These are phyloP conservation scores for Perognathus longimembris DNA, from an alignment of 2,113 vertebrate genomes.

Conservation along the genomic window DNA sequence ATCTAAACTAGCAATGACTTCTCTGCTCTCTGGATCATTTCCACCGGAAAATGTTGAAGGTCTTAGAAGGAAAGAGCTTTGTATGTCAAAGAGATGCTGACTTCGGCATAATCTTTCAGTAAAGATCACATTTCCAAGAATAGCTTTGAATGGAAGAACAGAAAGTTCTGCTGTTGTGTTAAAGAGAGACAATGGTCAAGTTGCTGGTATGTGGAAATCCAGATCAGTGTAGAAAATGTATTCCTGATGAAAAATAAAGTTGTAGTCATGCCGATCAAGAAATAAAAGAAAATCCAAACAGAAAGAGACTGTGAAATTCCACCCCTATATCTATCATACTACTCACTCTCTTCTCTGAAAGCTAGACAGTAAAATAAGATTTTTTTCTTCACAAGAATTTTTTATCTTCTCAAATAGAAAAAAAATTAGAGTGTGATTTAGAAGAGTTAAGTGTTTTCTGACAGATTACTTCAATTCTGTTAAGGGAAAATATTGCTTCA, in stretches of 20 bases:
- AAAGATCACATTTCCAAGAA: slow-evolving; percentile 15
- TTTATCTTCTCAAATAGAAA: neutral
- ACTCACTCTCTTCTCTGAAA: neutral
- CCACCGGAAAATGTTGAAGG: neutral
- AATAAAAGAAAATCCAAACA: neutral
- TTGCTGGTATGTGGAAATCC: neutral
- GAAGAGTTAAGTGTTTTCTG: slow-evolving; percentile 42
- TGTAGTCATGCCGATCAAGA: neutral
- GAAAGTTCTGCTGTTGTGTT: neutral
- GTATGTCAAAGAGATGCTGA: neutral
- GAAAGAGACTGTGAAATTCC: slow-evolving; percentile 3
- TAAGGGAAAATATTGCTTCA: slow-evolving; percentile 28
- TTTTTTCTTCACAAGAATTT: slow-evolving; percentile 28
- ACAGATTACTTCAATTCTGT: slow-evolving; percentile 47
- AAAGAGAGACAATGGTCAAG: neutral
- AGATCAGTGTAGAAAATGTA: neutral
- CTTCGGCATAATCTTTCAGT: neutral
- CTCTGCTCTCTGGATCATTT: neutral
- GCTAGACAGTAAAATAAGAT: neutral
- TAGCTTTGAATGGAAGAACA: neutral
- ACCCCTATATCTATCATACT: neutral
- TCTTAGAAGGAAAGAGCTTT: neutral
- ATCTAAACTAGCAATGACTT: neutral
- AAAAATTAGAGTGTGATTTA: slow-evolving; percentile 19
- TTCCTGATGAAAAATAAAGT: slow-evolving; percentile 23